A percentile compares a stretch with the other conserved stretches of the same genome.
Conservation (phyloP, 2,888 invertebrate species). For the Scaeva pyrastri region DNA sequence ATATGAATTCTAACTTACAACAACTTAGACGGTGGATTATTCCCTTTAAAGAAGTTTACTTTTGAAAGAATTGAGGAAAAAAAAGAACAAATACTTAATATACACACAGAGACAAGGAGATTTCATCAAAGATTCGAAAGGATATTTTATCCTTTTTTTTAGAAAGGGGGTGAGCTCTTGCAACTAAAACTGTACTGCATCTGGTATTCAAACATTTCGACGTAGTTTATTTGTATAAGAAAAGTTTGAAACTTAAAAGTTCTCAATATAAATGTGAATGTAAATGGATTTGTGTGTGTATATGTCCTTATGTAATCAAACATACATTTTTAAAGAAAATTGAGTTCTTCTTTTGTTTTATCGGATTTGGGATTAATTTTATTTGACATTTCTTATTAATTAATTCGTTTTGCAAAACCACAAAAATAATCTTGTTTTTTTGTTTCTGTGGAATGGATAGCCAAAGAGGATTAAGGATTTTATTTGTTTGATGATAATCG, state of each 20-base stretch:
- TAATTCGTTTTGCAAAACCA: too few species aligned
- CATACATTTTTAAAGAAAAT: too few species aligned
- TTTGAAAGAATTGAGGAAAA: background rate
- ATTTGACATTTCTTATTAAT: too few species aligned
- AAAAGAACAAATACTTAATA: background rate
- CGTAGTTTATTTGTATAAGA: background rate
- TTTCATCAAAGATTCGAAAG: conserved; percentile 2
- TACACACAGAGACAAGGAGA: background rate
- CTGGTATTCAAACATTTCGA: background rate
- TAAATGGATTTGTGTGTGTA: background rate
- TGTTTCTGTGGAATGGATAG: too few species aligned
- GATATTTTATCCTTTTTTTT: background rate
- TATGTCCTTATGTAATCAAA: too few species aligned
- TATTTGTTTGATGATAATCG: too few species aligned
- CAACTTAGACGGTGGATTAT: background rate
- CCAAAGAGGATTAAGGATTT: too few species aligned
- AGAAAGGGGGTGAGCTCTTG: background rate
- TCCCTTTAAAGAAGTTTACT: background rate
- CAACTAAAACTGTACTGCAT: background rate
- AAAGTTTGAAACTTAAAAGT: background rate
- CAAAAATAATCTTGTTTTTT: too few species aligned
- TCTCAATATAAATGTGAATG: background rate
- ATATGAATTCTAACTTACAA: background rate
- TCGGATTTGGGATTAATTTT: too few species aligned
- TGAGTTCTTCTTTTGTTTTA: too few species aligned